Evolutionary conservation across 2,888 invertebrate species (phyloP), one percentile per base, ranked within the genome.

Genomic region (Eretmocerus hayati): DNA sequence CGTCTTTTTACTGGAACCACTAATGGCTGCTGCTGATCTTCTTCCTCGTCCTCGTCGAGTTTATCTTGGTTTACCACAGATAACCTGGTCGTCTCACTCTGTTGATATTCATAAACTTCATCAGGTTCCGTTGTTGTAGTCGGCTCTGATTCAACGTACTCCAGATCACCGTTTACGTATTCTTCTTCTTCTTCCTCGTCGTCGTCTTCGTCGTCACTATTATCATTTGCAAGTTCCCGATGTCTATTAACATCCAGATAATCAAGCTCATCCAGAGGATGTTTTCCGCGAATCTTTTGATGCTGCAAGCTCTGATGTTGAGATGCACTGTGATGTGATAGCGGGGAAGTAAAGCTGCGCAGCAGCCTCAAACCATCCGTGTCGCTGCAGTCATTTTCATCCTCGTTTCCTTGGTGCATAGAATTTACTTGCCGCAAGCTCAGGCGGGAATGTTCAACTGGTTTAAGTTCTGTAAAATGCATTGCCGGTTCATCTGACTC

Each of bases 361-460:
- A 71, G 56, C 5, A 64, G 68, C 31, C 61, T 64, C 1, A 71
- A 52, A 1, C 66, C 71, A 31, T 71, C 71, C 1, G 67, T 68
- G 3, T 60, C 58, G 6, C 33, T 36, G 38, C 65, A 62, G 18
- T 58, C 58, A 35, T 59, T 59, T 26, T 54, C 57, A 20, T 62
- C 60, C 13, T 59, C 56, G n/a, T n/a, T n/a, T n/a, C n/a, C n/a
- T n/a, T n/a, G n/a, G n/a, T n/a, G n/a, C n/a, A n/a, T n/a, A n/a
- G n/a, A n/a, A n/a, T n/a, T n/a, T n/a, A n/a, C n/a, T n/a, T n/a
- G n/a, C n/a, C n/a, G n/a, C n/a, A n/a, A n/a, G n/a, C n/a, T n/a
- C 11, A 69, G 64, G 5, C 64, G 50, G 5, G 67, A 71, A 20
- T 66, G 67, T 33, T 68, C 62, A 5, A 71, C 71, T 11, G 71